Base-by-base conservation (phyloP, 2,797 vertebrate genomes). In the Meda fulgida region DNA sequence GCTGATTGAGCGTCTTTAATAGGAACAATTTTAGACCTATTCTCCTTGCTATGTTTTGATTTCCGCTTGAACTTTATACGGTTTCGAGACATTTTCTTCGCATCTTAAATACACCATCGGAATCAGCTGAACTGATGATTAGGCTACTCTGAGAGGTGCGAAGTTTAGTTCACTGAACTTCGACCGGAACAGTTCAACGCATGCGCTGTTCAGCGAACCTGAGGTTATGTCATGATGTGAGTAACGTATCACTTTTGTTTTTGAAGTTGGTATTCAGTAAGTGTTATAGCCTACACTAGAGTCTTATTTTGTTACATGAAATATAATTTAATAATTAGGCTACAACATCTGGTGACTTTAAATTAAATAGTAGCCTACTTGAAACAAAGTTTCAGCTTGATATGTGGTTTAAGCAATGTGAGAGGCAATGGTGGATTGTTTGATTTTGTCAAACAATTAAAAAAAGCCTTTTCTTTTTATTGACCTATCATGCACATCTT, bases 41-140 rank as follows among this genome's bases (percentile, higher is more conserved):
- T 80, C 16, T 83, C 46, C 5, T 78, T 87, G 71, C 63, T 78
- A 2, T 40, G n/a, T 66, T 85, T 87, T 21, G 38, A 36, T 67
- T 79, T 85, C 26, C 58, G 75, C 75, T 81, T 84, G 7, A 19
- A 43, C 66, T 76, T 84, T n/a, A 48, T 21, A 53, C 78, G 67
- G 46, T 85, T 88, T 77, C 34, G 78, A 83, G 78, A 18, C 67
- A 84, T 80, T n/a, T 79, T 86, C 7, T 8, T 66, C 13, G 67
- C 29, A 36, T 29, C 16, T 38, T 13, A 67, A 75, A 19, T 6
- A 73, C 21, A 19, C 29, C 29, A 51, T 31, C 0, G 65, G n/a
- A 63, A 38, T 43, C 10, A 26, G 26, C 29, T 67, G n/a, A 26
- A 19, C 29, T 67, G n/a, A 86, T 23, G 5, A 16, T 5, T 2